Conservation (phyloP, 2,113 vertebrate species). For the Pterocles orientalis region DNA sequence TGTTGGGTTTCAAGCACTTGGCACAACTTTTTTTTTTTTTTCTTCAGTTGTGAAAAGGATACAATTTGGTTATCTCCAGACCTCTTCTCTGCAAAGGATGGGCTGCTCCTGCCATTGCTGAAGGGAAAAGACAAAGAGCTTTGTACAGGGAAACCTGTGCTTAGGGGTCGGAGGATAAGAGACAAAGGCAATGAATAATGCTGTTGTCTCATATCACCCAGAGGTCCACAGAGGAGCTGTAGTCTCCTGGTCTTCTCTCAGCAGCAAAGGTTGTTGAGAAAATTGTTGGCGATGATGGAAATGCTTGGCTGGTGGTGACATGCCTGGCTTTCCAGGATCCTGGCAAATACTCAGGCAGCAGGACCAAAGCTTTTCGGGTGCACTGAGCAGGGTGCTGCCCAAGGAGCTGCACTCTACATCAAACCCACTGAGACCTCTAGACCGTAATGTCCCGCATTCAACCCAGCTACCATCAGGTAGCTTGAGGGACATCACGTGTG, state of each 20-base stretch:
- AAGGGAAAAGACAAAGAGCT: background rate
- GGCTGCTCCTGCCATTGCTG: background rate
- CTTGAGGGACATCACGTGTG: background rate
- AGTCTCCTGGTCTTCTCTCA: background rate
- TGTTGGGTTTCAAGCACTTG: background rate
- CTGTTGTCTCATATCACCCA: background rate
- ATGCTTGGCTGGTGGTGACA: background rate
- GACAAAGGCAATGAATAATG: background rate
- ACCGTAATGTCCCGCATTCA: background rate
- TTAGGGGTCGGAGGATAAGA: background rate
- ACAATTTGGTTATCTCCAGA: too few relatives aligned
- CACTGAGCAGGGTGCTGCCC: background rate
- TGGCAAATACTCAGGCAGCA: background rate
- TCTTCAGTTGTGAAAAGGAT: background rate
- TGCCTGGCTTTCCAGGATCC: background rate
- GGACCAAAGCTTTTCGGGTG: background rate
- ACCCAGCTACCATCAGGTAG: background rate
- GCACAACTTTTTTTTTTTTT: background rate
- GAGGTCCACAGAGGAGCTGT: background rate
- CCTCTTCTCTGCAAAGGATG: background rate
- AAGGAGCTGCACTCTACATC: background rate
- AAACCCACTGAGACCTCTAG: background rate
- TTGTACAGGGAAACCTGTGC: background rate
- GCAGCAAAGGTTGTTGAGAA: background rate
- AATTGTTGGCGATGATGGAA: background rate